phyloP scores from a whole-genome alignment of 2,113 vertebrate genomes.

The Triplophysa dalaica region DNA sequence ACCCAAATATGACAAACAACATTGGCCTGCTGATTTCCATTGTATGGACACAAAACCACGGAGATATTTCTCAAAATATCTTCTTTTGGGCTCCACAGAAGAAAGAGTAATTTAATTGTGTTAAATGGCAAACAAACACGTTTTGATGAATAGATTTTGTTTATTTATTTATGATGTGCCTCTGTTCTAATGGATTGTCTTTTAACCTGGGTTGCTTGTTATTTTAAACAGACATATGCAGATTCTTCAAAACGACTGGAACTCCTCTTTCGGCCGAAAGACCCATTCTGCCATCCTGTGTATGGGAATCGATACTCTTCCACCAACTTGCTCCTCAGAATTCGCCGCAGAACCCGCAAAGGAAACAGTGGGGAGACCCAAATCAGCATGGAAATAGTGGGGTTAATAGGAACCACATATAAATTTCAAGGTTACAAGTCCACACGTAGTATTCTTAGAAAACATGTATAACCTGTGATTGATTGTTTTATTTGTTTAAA shows the following conservation, averaged over 20 bases:
- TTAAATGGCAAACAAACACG: no score
- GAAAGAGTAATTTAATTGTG: no score
- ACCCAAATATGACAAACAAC: no score
- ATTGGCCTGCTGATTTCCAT: no score
- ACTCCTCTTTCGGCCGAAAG: slow-evolving; percentile 88
- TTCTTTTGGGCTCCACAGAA: no score
- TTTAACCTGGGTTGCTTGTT: not conserved
- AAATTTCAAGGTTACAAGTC: slow-evolving; percentile 87
- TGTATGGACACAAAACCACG: no score
- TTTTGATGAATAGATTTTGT: no score
- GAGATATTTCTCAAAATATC: no score
- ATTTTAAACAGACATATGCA: slow-evolving; percentile 76
- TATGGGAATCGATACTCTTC: slow-evolving; percentile 91
- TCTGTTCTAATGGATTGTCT: not conserved
- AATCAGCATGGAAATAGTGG: slow-evolving; percentile 83
- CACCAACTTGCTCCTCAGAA: slow-evolving; percentile 85
- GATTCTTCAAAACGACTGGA: slow-evolving; percentile 87
- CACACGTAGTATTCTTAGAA: not conserved
- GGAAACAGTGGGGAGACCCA: slow-evolving; percentile 61
- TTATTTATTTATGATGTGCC: no score
- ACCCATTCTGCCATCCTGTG: slow-evolving; percentile 90
- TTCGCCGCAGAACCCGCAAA: slow-evolving; percentile 73
- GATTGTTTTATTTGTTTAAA: not conserved
- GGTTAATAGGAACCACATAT: slow-evolving; percentile 86
- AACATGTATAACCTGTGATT: not conserved